Base-by-base conservation (phyloP, 2,797 vertebrate genomes). In the Poecilia velifera region DNA sequence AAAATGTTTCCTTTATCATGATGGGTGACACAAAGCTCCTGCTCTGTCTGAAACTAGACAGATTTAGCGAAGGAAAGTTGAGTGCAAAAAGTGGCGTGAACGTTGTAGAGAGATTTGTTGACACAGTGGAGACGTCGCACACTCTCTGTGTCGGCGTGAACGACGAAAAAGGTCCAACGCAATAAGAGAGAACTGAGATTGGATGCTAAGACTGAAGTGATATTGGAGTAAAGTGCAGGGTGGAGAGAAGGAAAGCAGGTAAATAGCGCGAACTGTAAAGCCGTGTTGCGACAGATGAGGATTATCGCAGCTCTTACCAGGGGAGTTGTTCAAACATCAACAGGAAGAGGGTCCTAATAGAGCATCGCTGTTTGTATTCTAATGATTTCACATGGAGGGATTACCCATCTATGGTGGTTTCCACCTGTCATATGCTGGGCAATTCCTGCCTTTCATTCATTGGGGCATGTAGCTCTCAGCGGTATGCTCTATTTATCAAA, bases 211-310 rank as follows among this genome's bases (percentile, higher is more conserved):
- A 73, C 39, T 47, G 31, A 53, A 43, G 49, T 14, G 66, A 70
- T 73, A 46, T 22, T n/a, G 72, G 79, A 47, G 28, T 49, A 51
- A 75, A 78, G 51, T 14, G 46, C 45, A 55, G 80, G 78, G 79
- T 77, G 76, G 53, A 64, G 73, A 75, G 66, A 53, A 62, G 76
- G 28, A 53, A 51, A 72, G 75, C 45, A 80, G 53, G 83, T 80
- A 86, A 83, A 80, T 82, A 81, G 85, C 77, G 79, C 73, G 83
- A 18, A 89, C 74, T 84, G 59, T 80, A 82, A 77, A 31, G 77
- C 83, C 83, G 79, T 71, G 51, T 80, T 83, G 78, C 84, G 66
- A 73, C 83, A 84, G 57, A 76, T 70, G 47, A 78, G 83, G 85
- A 77, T 84, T 84, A 83, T 87, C 75, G 76, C 34, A 34, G 55